phyloP scores from a whole-genome alignment of 2,888 invertebrate species.

The Tipula helvola region DNA sequence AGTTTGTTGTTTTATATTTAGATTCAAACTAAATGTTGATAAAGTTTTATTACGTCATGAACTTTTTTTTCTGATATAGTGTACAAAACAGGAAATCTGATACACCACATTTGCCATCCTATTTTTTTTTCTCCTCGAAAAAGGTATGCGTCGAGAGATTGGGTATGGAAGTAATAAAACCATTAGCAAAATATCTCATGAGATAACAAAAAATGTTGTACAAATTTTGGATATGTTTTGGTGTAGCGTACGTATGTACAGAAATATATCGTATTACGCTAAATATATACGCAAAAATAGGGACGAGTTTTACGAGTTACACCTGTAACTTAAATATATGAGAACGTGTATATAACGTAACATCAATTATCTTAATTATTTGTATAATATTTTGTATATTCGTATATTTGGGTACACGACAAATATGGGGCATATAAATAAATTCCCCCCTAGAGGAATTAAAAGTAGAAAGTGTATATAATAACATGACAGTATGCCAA shows the following conservation, averaged over 20 bases:
- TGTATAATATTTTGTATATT: neutral
- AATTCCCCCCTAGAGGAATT: neutral
- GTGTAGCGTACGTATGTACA: neutral
- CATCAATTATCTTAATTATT: neutral
- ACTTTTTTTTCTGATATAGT: neutral
- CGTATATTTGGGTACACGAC: neutral
- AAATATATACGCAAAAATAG: too few relatives aligned
- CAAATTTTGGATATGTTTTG: neutral
- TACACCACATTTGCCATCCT: too few relatives aligned
- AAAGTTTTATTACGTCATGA: neutral
- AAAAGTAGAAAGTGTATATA: neutral
- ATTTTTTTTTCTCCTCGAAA: too few relatives aligned
- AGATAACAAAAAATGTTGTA: neutral
- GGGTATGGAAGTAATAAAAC: neutral
- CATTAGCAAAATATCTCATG: neutral
- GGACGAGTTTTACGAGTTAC: neutral
- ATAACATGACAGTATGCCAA: neutral
- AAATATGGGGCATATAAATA: neutral
- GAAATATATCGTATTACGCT: too few relatives aligned
- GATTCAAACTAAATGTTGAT: neutral
- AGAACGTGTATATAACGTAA: neutral
- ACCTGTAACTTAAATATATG: neutral
- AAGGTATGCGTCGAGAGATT: too few relatives aligned
- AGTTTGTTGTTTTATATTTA: neutral
- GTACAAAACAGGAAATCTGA: too few relatives aligned